phyloP scores from a whole-genome alignment of 1,140 invertebrate species.

The Lepidurus arcticus region DNA sequence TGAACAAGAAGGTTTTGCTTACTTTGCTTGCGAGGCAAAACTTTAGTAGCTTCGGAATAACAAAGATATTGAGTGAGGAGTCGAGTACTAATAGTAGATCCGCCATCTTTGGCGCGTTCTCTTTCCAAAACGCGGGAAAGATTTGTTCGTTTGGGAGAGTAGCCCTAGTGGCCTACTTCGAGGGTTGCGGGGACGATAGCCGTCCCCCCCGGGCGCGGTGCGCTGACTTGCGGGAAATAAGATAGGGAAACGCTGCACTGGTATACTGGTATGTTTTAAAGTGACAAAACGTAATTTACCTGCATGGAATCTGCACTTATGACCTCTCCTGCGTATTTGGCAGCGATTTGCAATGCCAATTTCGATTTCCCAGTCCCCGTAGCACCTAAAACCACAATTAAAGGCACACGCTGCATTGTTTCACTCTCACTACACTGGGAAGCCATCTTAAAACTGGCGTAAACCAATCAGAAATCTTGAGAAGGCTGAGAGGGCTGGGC shows the following conservation, averaged over 20 bases:
- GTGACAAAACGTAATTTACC: constrained; percentile 52
- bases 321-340: constrained; percentile 85
- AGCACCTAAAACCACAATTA: constrained; percentile 86
- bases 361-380: constrained; percentile 97
- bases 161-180: no score
- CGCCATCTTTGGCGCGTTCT: no score
- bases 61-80: no score
- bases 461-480: background rate
- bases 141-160: no score
- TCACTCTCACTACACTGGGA: background rate
- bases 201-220: no score
- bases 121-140: no score
- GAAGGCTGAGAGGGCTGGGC: background rate
- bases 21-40: background rate
- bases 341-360: constrained; percentile 82
- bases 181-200: no score
- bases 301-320: constrained; percentile 99
- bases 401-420: constrained; percentile 47
- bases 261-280: background rate
- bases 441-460: constrained; percentile 30
- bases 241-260: background rate
- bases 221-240: background rate
- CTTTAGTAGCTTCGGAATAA: background rate
- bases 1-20: background rate
- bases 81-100: no score